Evolutionary conservation across 1,140 invertebrate species (phyloP).

Genomic region (Heliconius hermathena): DNA sequence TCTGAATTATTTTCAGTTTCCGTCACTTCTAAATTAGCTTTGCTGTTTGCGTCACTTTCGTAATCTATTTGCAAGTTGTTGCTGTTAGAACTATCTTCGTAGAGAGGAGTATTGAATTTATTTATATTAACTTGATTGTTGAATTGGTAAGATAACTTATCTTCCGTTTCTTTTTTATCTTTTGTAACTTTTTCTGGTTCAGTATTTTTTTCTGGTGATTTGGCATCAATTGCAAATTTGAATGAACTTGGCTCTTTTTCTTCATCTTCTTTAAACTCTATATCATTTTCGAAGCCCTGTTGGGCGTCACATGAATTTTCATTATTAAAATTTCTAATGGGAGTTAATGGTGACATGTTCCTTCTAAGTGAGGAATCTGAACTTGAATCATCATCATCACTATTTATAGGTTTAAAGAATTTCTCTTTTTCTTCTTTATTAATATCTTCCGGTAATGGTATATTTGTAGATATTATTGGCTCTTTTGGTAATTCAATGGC

Average conservation of each 20-base stretch:
- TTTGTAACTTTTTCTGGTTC: slow-evolving; percentile 47
- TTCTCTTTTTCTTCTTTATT: slow-evolving; percentile 57
- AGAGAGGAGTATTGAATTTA: slow-evolving; percentile 65
- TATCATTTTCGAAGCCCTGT: slow-evolving; percentile 74
- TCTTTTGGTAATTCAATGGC: slow-evolving; percentile 68
- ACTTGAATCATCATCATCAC: slow-evolving; percentile 71
- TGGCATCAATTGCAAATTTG: slow-evolving; percentile 66
- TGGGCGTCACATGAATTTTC: slow-evolving; percentile 78
- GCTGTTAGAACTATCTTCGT: slow-evolving; percentile 75
- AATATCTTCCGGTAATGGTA: slow-evolving; percentile 64
- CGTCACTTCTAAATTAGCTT: slow-evolving; percentile 56
- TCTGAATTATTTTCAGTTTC: slow-evolving; percentile 61
- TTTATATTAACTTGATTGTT: slow-evolving; percentile 70
- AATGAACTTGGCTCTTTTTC: slow-evolving; percentile 68
- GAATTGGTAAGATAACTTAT: slow-evolving; percentile 62
- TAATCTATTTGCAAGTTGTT: slow-evolving; percentile 74
- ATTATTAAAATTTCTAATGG: slow-evolving; percentile 74
- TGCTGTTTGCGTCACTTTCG: slow-evolving; percentile 74
- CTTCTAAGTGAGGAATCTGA: slow-evolving; percentile 68
- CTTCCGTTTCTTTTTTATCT: slow-evolving; percentile 62
- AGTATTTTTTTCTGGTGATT: slow-evolving; percentile 56
- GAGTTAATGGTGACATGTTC: slow-evolving; percentile 77
- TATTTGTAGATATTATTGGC: slow-evolving; percentile 56
- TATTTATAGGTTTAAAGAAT: slow-evolving; percentile 67
- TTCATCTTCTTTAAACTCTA: slow-evolving; percentile 58